Percentiles rank a stretch among this genome's conserved stretches.
Conservation (phyloP, 2,113 vertebrate genomes). For the Numida meleagris region DNA sequence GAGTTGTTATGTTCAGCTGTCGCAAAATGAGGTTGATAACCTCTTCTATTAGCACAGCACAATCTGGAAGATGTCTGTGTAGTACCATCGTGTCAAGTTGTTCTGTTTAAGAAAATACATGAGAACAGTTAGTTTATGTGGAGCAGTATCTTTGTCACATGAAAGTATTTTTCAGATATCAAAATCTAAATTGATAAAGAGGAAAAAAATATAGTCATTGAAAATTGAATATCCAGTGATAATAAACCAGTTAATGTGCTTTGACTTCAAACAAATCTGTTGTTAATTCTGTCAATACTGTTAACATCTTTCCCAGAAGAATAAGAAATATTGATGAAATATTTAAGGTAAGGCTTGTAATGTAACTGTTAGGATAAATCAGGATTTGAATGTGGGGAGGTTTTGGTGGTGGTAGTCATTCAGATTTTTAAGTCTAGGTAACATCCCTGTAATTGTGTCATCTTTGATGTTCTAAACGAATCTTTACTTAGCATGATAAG, state of each 20-base stretch:
- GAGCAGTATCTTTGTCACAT: not conserved
- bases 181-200: not conserved
- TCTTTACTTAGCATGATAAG: not conserved
- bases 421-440: not conserved
- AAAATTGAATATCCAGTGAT: not conserved
- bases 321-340: constrained; percentile 28
- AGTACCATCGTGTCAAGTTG: not conserved
- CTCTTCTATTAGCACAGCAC: not conserved
- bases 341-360: constrained; percentile 57
- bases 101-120: not conserved
- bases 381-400: not conserved
- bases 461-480: not conserved
- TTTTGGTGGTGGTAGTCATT: not conserved
- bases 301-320: constrained; percentile 23
- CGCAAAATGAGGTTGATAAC: not conserved
- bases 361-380: constrained; percentile 7
- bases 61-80: not conserved
- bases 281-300: constrained; percentile 13
- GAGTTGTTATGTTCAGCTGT: not conserved
- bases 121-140: not conserved
- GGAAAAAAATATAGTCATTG: not conserved
- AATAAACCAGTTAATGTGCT: not conserved
- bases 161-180: not conserved
- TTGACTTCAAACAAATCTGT: not conserved
- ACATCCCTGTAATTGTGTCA: not conserved